A percentile compares a stretch with the other conserved stretches of the same genome.
Conservation (phyloP, 2,888 invertebrate species). For the Lepas anatifera region DNA sequence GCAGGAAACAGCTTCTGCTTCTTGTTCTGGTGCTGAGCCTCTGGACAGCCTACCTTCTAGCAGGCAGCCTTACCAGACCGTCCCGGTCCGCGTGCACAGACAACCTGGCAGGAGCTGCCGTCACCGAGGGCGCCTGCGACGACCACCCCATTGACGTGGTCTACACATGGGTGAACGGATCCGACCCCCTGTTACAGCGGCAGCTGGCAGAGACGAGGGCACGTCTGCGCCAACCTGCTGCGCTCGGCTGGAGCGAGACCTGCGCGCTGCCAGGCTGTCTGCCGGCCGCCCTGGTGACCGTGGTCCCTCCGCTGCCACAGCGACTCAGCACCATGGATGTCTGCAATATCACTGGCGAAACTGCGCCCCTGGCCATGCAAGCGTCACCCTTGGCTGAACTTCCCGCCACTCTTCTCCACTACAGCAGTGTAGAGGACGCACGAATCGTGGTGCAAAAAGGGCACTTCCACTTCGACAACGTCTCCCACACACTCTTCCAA, state of each 20-base stretch:
- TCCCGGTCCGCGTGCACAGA: no score
- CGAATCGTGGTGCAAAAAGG: background rate
- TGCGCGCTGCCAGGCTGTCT: slow-evolving; percentile 32
- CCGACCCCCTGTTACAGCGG: slow-evolving; percentile 48
- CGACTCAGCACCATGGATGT: background rate
- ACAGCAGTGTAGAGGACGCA: background rate
- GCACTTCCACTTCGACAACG: background rate
- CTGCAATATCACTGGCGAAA: background rate
- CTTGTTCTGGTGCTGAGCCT: no score
- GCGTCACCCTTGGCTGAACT: background rate
- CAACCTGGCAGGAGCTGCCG: background rate
- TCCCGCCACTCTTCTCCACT: background rate
- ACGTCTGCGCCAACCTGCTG: no score
- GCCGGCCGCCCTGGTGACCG: background rate
- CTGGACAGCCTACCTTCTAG: no score
- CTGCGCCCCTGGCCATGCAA: background rate
- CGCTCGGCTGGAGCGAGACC: slow-evolving; percentile 27
- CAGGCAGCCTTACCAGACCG: no score
- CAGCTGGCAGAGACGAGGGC: no score
- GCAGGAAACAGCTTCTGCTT: no score
- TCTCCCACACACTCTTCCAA: background rate
- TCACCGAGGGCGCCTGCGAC: background rate
- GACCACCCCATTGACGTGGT: slow-evolving; percentile 55
- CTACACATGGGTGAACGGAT: slow-evolving; percentile 76
- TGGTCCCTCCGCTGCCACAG: background rate